phyloP scores from a whole-genome alignment of 2,797 vertebrate species.

The Cryptoprocta ferox region DNA sequence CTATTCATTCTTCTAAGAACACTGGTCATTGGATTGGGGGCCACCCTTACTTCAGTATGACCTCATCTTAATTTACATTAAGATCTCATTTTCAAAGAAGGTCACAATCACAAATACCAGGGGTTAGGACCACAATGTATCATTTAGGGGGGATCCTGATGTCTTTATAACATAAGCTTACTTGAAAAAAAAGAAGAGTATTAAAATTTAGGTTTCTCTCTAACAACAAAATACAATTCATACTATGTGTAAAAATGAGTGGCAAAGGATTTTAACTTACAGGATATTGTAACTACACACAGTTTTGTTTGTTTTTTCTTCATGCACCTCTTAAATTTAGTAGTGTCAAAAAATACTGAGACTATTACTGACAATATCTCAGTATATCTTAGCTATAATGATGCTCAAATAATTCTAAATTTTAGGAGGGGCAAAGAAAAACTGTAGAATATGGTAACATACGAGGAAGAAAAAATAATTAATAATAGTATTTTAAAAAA shows the following conservation, averaged over 20 bases:
- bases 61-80: not conserved
- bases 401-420: not conserved
- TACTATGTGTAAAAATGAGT: not conserved
- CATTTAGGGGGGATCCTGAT: not conserved
- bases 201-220: not conserved
- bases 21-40: not conserved
- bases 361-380: not conserved
- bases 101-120: not conserved
- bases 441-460: not conserved
- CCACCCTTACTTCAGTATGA: not conserved
- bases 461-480: not conserved
- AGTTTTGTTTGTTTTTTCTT: not conserved
- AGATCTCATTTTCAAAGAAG: not conserved
- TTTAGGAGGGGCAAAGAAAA: conserved; percentile 6
- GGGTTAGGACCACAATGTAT: not conserved
- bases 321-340: not conserved
- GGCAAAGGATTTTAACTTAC: not conserved
- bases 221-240: not conserved
- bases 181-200: not conserved
- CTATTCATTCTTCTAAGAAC: not conserved
- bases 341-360: not conserved
- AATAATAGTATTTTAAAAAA: not conserved
- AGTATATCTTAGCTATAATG: not conserved
- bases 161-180: not conserved
- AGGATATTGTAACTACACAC: not conserved